phyloP scores from a whole-genome alignment of 2,797 vertebrate species.

The Oryzias sinensis region DNA sequence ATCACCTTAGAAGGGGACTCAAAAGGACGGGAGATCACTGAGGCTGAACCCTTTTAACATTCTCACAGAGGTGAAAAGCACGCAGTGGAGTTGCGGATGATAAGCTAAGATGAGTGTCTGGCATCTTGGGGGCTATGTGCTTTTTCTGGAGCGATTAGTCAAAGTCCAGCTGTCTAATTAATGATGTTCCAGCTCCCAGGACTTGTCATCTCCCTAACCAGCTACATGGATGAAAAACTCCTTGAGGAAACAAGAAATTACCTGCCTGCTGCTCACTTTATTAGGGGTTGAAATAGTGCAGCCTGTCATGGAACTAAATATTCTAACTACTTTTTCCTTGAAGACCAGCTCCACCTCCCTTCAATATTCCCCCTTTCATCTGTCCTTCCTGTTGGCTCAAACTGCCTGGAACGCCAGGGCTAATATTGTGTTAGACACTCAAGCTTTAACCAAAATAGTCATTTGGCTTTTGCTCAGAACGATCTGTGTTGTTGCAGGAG shows the following conservation, averaged over 20 bases:
- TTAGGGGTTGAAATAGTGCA: constrained; percentile 28
- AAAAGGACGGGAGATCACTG: constrained; percentile 37
- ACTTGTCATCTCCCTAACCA: constrained; percentile 60
- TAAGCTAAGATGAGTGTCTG: constrained; percentile 69
- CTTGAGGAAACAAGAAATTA: constrained; percentile 45
- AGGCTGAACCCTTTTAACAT: constrained; percentile 39
- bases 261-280: constrained; percentile 37
- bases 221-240: constrained; percentile 45
- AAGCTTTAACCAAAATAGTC: constrained; percentile 68
- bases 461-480: constrained; percentile 30
- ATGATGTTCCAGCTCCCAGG: constrained; percentile 66
- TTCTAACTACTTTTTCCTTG: constrained; percentile 27
- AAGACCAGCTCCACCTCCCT: constrained; percentile 13
- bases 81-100: constrained; percentile 52
- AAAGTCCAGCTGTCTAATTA: constrained; percentile 78
- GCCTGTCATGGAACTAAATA: constrained; percentile 34
- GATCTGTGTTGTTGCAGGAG: constrained; percentile 48
- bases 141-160: constrained; percentile 78
- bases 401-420: constrained; percentile 46
- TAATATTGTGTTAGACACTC: constrained; percentile 74
- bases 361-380: constrained; percentile 39
- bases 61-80: constrained; percentile 65
- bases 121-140: constrained; percentile 71
- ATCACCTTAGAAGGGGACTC: constrained; percentile 60
- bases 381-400: constrained; percentile 49